These are phyloP conservation scores for Eupeodes latifasciatus DNA, from an alignment of 2,888 invertebrate genomes.

Conservation along the genomic window DNA sequence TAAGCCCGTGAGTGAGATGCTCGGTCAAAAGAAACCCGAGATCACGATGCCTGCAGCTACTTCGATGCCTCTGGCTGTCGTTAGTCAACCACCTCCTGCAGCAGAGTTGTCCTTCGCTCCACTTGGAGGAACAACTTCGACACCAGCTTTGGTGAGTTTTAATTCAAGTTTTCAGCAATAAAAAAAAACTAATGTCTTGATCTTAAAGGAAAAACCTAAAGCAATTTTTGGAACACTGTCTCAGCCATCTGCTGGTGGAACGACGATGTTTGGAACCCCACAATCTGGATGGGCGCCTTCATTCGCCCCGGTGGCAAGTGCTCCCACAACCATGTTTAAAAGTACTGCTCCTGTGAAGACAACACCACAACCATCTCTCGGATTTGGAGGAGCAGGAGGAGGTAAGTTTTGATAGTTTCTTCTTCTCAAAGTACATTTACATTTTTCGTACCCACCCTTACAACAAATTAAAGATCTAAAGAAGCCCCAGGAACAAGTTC, in stretches of 20 bases:
- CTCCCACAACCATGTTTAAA: constrained; percentile 47
- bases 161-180: not conserved
- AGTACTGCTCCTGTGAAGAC: constrained; percentile 31
- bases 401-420: constrained; percentile 38
- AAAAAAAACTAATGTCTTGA: no score
- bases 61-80: constrained; percentile 31
- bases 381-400: constrained; percentile 75
- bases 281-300: constrained; percentile 43
- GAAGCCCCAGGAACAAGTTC: constrained; percentile 53
- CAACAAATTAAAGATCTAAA: constrained; percentile 35
- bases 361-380: constrained; percentile 26
- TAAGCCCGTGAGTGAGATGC: constrained; percentile 77
- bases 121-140: constrained; percentile 79
- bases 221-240: constrained; percentile 60
- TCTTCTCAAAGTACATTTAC: not conserved
- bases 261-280: constrained; percentile 66
- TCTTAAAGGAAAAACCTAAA: constrained; percentile 61
- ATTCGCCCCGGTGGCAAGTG: constrained; percentile 35
- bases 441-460: constrained; percentile 31
- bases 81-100: constrained; percentile 26
- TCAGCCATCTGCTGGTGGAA: constrained; percentile 66
- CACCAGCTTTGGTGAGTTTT: constrained; percentile 79
- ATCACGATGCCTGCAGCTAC: constrained; percentile 42
- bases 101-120: constrained; percentile 78
- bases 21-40: constrained; percentile 57